Evolutionary conservation across 2,113 vertebrate genomes (phyloP), one percentile per base, ranked within the genome.

Genomic region (Leptobrachium leishanense): DNA sequence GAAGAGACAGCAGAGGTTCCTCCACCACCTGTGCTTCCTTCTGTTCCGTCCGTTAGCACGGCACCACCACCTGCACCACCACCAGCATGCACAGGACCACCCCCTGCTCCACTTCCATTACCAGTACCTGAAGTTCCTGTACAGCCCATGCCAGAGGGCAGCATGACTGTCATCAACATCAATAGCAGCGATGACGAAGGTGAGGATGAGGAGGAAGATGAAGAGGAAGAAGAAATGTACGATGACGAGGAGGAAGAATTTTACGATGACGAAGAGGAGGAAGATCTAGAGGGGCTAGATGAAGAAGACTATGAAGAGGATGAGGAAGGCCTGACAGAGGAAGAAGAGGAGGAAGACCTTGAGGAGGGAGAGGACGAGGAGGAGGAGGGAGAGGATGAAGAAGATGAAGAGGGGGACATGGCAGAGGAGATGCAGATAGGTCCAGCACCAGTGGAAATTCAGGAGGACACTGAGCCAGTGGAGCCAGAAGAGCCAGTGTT

Each of bases 91-190:
- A 12, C 74, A 2, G 75, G 67, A 76, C 40, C 83, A 77, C 7
- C 77, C 83, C 40, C 4, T 0, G 71, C 85, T 2, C 83, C 82
- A 0, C 81, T 85, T 5, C 85, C 86, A 0, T 77, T 85, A 20
- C 20, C 86, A 50, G 76, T 84, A 43, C 82, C 85, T 1, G 87
- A 90, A 66, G 76, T 82, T 12, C 72, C 68, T 2, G 39, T 82
- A 0, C 63, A 86, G 31, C 70, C 76, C 5, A 65, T 77, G 0
- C 77, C 69, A 43, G 93, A 94, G 2, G 91, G 95, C 5, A 93
- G 95, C 54, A 89, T 94, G 0, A 91, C 92, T 0, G 92, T 96
- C 72, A 96, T 96, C 82, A 95, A 96, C 83, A 97, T 96, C 73
- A 97, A 96, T 84, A 96, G 95, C 86, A 94, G 94, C 0, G 95